A percentile compares a stretch with the other conserved stretches of the same genome.
phyloP scores from a whole-genome alignment of 53 echinoderm and acorn worm genomes.

The Holothuria leucospilota region DNA sequence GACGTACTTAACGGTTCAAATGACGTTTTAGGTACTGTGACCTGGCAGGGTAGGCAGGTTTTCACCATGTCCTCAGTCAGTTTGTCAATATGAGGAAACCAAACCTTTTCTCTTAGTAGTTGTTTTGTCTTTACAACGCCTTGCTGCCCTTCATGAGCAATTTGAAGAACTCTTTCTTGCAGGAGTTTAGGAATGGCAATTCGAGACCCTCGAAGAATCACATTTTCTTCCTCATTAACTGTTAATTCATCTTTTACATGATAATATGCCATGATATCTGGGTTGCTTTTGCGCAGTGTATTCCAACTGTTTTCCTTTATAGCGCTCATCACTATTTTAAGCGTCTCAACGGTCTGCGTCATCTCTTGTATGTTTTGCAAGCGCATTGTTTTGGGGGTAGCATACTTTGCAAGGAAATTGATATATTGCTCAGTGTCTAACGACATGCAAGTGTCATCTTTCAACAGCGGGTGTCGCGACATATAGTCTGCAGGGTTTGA shows the following conservation, averaged over 20 bases:
- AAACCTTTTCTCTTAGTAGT: constrained; percentile 10
- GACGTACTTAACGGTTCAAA: constrained; percentile 8
- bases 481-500: constrained; percentile 67
- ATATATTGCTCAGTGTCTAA: constrained; percentile 52
- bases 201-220: constrained; percentile 16
- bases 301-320: constrained; percentile 23
- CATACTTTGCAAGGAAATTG: constrained; percentile 45
- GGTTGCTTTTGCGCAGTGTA: not conserved
- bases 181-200: constrained; percentile 37
- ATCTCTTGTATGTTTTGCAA: constrained; percentile 8
- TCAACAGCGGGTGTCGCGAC: constrained; percentile 64
- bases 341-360: constrained; percentile 1
- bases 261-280: constrained; percentile 8
- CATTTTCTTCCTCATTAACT: constrained; percentile 19
- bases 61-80: constrained; percentile 19
- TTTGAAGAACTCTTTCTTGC: constrained; percentile 16
- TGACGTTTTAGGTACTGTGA: constrained; percentile 42
- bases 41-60: constrained; percentile 63
- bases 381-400: constrained; percentile 53
- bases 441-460: not conserved
- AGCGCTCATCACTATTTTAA: constrained; percentile 26
- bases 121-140: constrained; percentile 48
- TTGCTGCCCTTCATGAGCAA: constrained; percentile 58
- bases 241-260: constrained; percentile 29
- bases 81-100: constrained; percentile 43